Evolutionary conservation across 2,797 vertebrate genomes (phyloP).

Genomic region (Pitangus sulphuratus): DNA sequence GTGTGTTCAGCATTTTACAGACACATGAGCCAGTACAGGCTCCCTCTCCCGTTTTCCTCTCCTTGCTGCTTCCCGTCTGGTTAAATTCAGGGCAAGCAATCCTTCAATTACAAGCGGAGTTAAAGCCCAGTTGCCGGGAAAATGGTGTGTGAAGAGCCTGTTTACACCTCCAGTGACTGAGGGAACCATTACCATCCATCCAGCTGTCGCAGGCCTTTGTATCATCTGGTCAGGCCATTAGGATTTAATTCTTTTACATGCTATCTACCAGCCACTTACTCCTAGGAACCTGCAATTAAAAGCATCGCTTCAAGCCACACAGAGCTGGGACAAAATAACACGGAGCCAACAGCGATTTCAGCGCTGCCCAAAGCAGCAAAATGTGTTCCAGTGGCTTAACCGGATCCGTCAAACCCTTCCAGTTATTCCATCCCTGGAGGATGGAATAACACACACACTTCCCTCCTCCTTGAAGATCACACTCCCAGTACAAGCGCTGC

Average conservation of each 20-base stretch:
- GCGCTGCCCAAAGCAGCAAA: neutral
- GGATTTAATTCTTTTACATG: neutral
- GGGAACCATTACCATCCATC: neutral
- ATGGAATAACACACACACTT: fast-evolving
- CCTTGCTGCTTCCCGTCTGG: neutral
- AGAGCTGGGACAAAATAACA: neutral
- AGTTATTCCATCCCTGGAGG: fast-evolving
- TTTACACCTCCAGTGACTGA: neutral
- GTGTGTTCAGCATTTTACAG: constrained; percentile 48
- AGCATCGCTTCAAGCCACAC: neutral
- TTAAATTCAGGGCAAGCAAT: neutral
- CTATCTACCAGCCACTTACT: neutral
- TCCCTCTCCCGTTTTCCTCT: neutral
- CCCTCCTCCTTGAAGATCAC: neutral
- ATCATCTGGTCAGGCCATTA: neutral
- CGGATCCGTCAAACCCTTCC: neutral
- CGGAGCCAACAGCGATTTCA: neutral
- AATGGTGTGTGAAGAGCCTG: neutral
- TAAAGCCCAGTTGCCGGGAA: neutral
- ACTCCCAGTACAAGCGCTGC: fast-evolving
- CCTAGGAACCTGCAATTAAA: neutral
- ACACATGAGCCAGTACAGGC: neutral
- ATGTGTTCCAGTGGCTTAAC: neutral
- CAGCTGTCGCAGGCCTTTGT: neutral
- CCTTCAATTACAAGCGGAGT: neutral